These are phyloP conservation scores for Scaptomyza reducta DNA, from an alignment of 2,888 invertebrate genomes.

Conservation along the genomic window DNA sequence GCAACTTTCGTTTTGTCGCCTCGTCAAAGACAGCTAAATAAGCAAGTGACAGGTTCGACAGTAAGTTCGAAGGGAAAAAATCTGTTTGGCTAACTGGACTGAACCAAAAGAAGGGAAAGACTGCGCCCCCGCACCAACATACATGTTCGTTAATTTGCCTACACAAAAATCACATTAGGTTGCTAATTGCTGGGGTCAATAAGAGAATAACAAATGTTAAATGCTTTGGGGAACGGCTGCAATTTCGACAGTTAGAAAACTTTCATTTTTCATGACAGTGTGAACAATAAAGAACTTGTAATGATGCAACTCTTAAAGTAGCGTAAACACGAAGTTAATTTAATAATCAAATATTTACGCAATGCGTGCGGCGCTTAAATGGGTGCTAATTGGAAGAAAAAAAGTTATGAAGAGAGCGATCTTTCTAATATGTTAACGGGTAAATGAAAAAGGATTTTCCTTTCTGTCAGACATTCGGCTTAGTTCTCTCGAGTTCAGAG, in stretches of 20 bases:
- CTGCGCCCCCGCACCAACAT: constrained; percentile 19
- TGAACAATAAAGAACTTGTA: constrained; percentile 48
- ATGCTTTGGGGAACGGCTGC: constrained; percentile 17
- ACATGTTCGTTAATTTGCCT: constrained; percentile 18
- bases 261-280: constrained; percentile 49
- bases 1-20: constrained; percentile 71
- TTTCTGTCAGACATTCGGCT: neutral
- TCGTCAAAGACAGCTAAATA: constrained; percentile 25
- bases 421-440: neutral
- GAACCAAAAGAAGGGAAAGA: neutral
- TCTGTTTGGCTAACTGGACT: constrained; percentile 35
- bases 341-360: constrained; percentile 33
- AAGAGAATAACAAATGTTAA: constrained; percentile 33
- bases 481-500: constrained; percentile 11
- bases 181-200: constrained; percentile 58
- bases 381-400: constrained; percentile 25
- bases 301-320: constrained; percentile 54
- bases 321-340: constrained; percentile 45
- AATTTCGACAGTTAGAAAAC: constrained; percentile 50
- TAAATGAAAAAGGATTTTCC: neutral
- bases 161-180: constrained; percentile 58
- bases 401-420: neutral
- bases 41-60: constrained; percentile 38
- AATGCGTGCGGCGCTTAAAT: constrained; percentile 8
- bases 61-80: neutral